Evolutionary conservation across 2,797 vertebrate species (phyloP), one percentile per base, ranked within the genome.

Genomic region (Paramormyrops hopkinsi): DNA sequence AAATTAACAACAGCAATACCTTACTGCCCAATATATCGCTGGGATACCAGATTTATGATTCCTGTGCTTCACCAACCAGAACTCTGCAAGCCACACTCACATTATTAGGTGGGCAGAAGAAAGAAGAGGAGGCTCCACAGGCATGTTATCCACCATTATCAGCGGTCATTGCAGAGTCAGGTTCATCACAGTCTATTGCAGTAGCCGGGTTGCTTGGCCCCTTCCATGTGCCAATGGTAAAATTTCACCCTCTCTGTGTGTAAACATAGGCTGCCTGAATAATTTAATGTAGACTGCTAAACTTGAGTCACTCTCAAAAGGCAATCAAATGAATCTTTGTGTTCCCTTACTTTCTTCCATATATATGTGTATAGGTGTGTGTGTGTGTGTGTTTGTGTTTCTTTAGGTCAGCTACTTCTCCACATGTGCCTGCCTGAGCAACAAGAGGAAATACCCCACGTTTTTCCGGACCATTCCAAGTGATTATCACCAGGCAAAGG

Each of bases 371-470:
- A 12, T 33, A 11, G 11, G 44, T n/a, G 17, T 56, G 14, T 8
- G 56, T 22, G 19, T 22, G 54, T 25, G 22, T 62, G 62, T 73
- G 4, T 73, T 17, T 73, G 29, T 73, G 29, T 73, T 88, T 76
- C 85, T 76, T n/a, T 48, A 97, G 96, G 94, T 97, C 51, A 97
- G 96, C 91, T 97, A 97, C 90, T 96, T 96, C 93, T 97, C 96
- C 89, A 96, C 96, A 2, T 97, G 96, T 93, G 95, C 94, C 84
- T 97, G 96, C 73, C 92, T 97, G 8, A 96, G 95, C 89, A 89
- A 96, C 91, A 95, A 92, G 93, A 85, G 59, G 41, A 96, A 96
- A 93, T 96, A 95, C 91, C 96, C 96, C 0, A 95, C 96, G 0
- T 97, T 97, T 94, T 96, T 96, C 51, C 94, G 96, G 41, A 96